Conservation (phyloP, 2,888 invertebrate genomes). For the Fragum whitleyi region DNA sequence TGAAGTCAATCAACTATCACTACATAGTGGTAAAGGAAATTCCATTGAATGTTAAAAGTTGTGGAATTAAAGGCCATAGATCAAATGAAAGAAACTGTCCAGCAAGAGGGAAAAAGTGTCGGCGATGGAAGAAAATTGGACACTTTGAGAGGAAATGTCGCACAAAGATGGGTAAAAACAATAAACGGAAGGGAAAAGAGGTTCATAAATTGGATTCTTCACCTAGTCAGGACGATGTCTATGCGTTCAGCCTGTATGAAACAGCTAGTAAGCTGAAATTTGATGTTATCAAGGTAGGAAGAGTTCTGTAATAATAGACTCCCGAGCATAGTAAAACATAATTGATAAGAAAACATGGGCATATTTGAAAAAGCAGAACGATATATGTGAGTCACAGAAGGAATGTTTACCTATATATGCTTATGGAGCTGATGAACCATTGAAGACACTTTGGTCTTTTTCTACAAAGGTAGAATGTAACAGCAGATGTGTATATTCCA, state of each 20-base stretch:
- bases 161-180: slow-evolving; percentile 2
- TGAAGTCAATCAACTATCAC: no score
- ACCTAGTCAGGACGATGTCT: neutral
- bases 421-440: slow-evolving; percentile 42
- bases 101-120: slow-evolving; percentile 10
- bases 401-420: slow-evolving; percentile 20
- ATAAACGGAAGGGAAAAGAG: neutral
- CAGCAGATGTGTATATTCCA: neutral
- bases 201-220: neutral
- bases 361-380: neutral
- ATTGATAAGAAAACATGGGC: slow-evolving; percentile 12
- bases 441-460: slow-evolving; percentile 32
- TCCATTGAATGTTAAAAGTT: neutral
- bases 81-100: slow-evolving; percentile 11
- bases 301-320: slow-evolving; percentile 6
- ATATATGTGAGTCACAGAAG: neutral
- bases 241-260: neutral
- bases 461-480: slow-evolving; percentile 1
- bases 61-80: slow-evolving; percentile 5
- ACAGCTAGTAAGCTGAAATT: neutral
- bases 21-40: neutral
- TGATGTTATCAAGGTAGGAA: neutral
- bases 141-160: slow-evolving; percentile 20
- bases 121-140: slow-evolving; percentile 11
- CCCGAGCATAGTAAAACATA: slow-evolving; percentile 2